Evolutionary conservation across 2,113 vertebrate genomes (phyloP), one percentile per base, ranked within the genome.

Genomic region (Neogale vison): DNA sequence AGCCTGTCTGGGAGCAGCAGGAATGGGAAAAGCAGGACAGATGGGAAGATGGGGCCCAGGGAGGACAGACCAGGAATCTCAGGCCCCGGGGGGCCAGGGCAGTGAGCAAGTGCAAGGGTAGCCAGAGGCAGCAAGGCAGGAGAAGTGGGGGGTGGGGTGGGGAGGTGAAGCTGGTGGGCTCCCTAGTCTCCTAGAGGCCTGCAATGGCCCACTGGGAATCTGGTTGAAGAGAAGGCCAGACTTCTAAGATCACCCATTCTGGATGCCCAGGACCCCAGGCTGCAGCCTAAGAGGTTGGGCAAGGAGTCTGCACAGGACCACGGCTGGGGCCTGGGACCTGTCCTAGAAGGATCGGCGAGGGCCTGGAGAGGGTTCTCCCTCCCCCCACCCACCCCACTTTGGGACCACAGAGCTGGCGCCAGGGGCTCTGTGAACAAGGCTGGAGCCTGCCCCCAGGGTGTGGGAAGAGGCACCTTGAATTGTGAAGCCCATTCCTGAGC

Each of bases 391-490:
- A 3, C 4, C 10, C 24, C 24, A 0, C 9, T 21, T 57, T 23
- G 39, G 12, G n/a, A 34, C 39, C 34, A 4, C 23, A 6, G 50
- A 50, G 87, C 39, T 15, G 61, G 59, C 0, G 6, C 67, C 61
- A 15, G 79, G 4, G 72, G 2, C 47, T 20, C 42, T 10, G 20
- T 29, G 10, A 31, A 74, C 24, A 24, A 63, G 29, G 63, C 45
- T 36, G 45, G 4, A 80, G n/a, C 52, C 50, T 31, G 42, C n/a
- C 29, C 23, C n/a, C 3, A 0, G 15, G 45, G 24, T 50, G 42
- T 69, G 92, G 65, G 72, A 92, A 90, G 79, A 39, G 77, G 72
- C 45, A 36, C 8, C 42, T 29, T 67, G 65, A 86, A 61, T 72
- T 14, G 17, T n/a, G 67, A 63, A 45, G n/a, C 52, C 14, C 63